Percentiles rank a stretch among this genome's conserved stretches.
Conservation (phyloP, 2,797 vertebrate species). For the Sternotherus odoratus region DNA sequence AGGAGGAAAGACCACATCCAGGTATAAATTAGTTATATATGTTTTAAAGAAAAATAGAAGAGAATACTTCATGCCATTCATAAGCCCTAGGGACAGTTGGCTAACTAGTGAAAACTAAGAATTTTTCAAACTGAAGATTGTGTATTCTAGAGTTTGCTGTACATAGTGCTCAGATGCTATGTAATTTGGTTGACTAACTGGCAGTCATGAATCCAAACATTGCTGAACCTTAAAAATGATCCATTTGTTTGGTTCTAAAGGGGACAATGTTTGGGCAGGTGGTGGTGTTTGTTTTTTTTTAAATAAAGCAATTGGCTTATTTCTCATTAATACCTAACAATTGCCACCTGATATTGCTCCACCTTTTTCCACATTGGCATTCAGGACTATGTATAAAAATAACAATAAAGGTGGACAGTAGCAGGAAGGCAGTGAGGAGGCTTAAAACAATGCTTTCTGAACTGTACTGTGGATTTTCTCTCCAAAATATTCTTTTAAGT, state of each 20-base stretch:
- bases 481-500: neutral
- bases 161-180: neutral
- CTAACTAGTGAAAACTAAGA: rapidly evolving
- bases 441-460: neutral
- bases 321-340: neutral
- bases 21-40: neutral
- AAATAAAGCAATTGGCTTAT: neutral
- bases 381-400: neutral
- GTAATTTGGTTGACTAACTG: neutral
- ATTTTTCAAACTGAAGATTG: rapidly evolving
- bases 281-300: neutral
- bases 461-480: neutral
- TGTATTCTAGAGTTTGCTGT: neutral
- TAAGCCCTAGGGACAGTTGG: neutral
- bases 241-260: neutral
- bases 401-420: neutral
- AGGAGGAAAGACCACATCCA: neutral
- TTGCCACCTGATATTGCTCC: neutral
- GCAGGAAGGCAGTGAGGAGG: neutral
- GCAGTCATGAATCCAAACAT: neutral
- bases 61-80: neutral
- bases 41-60: neutral
- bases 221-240: neutral
- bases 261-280: neutral
- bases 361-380: neutral